Evolutionary conservation across 2,888 invertebrate genomes (phyloP), one percentile per base, ranked within the genome.

Genomic region (Linnaemya tessellans): DNA sequence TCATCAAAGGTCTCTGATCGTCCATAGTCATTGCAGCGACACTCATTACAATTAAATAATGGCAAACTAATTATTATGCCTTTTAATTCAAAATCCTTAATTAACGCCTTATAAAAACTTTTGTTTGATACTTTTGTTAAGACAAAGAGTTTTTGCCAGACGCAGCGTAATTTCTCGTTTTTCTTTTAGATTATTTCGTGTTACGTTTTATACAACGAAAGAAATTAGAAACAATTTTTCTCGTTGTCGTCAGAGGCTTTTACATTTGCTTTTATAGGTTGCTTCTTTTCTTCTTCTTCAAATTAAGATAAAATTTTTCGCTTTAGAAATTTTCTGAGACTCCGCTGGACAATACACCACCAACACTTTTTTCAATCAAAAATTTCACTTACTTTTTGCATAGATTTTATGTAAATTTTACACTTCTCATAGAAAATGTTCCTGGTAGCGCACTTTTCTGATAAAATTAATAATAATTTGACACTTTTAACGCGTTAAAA

Each of bases 11-110:
- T 91, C 92, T 92, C 88, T 92, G 92, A 91, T 92, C 91, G 90
- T 92, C 92, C 90, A 92, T 89, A 89, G 91, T 91, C 91, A 92
- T 91, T 90, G 92, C 92, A 91, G 92, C 91, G 90, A 91, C 91
- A 91, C 91, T 91, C 91, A 91, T 87, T 86, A 83, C 80, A 86
- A 84, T 77, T 74, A 70, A 54, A 43, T 67, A 56, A 35, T 74
- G 75, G 62, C 58, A 67, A 79, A 65, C 15, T 58, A 60, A 65
- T 81, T 62, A 51, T 79, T 67, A 35, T 71, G 54, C 83, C 75
- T 67, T 82, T 77, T 74, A n/a, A 71, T 68, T 64, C n/a, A 82
- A 80, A 74, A 81, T 81, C 78, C 81, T 81, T 81, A 67, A 73
- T 81, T 81, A 62, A 67, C 70, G 54, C 15, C 58, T 70, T 78